Evolutionary conservation across 2,888 invertebrate genomes (phyloP), one percentile per base, ranked within the genome.

Genomic region (Doris montereyensis): DNA sequence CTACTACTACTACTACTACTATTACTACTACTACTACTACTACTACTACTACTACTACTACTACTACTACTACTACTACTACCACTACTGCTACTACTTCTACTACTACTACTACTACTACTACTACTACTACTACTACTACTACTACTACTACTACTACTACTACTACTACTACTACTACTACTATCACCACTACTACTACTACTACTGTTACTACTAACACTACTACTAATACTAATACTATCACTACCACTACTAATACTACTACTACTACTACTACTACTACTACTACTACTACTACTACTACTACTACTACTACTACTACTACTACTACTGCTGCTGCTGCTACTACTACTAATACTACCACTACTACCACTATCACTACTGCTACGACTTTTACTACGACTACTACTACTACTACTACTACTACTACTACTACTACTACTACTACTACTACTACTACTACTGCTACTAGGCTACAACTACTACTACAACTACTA

Each of bases 31-130:
- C 10, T 10, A 71, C 35, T 5, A 71, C n/a, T 32, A 68, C 68
- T 21, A 71, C 71, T 71, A 71, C 35, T 17, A 68, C 26, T 24
- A 68, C 26, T 2, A 68, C 68, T 70, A 21, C 70, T 8, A 32
- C 32, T 30, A 32, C 70, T 30, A 70, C 32, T 30, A 30, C 70
- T 8, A 70, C 70, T 70, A 70, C 70, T 30, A 32, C 32, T 52
- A 52, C 52, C 13, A 52, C 52, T 52, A 52, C 52, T 52, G 13
- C 52, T 52, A 52, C 52, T 52, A 52, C 52, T 52, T 10, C 52
- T 52, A 52, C 52, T 52, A 52, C 52, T 52, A 52, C 52, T 52
- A 52, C 52, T 52, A 52, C 52, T 52, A 52, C 52, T 52, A 52
- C 52, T 52, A 52, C 52, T 52, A 52, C 52, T 52, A 52, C 52